Evolutionary conservation across 1,140 invertebrate genomes (phyloP), one percentile per base, ranked within the genome.

Genomic region (Eriosoma lanigerum): DNA sequence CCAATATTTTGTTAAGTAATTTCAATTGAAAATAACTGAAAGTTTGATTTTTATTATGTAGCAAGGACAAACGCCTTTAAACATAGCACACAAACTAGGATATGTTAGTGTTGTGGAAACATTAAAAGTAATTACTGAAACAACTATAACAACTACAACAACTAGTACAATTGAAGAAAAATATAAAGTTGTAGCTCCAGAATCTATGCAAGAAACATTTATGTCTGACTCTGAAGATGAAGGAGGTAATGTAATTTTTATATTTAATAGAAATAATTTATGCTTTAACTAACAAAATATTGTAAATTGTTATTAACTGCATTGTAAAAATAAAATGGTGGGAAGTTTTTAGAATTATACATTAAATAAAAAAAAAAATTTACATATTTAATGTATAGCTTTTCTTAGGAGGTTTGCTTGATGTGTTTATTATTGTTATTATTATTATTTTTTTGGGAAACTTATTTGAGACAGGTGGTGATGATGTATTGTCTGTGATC

Each of bases 171-270:
- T 90, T 24, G 94, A 96, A 86, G 97, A 98, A 84, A 97, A 98
- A 86, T 98, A 98, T 86, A 93, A 93, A 87, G 96, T 99, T 24
- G 92, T 98, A 68, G 94, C 96, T 54, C 98, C 98, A 0, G 98
- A 99, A 88, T 93, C 95, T 44, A 99, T 99, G 98, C 96, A 98
- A 85, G 98, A 99, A 87, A 96, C 96, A 46, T 96, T 98, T 87
- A 95, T 99, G 90, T 98, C 96, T 60, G 98, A 99, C 87, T 98
- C 96, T 32, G 98, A 99, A 86, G 98, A 99, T 87, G 98, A 99
- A 91, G 96, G 94, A 87, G 95, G 75, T 78, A 78, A 60, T 0
- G 15, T 17, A 44, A 26, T 46, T 38, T 15, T 62, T 94, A 93
- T 81, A 17, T 46, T 62, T 17, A 66, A 3, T 50, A 66, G 21